These are phyloP conservation scores for Phoenoteleia sp. DNA, from an alignment of 2,888 invertebrate species.

Conservation along the genomic window DNA sequence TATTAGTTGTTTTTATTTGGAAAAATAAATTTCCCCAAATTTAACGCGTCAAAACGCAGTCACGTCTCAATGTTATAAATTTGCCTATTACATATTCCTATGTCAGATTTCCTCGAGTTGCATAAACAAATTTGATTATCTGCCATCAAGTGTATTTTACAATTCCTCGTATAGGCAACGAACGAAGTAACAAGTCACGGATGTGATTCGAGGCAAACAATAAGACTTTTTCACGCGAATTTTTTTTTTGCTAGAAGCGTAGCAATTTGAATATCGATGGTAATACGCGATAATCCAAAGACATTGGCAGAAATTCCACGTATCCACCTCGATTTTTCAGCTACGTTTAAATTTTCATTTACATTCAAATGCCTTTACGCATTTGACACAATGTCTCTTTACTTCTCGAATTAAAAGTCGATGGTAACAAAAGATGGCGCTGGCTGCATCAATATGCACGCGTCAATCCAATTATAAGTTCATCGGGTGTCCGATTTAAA, in stretches of 20 bases:
- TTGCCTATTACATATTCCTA: too few species aligned
- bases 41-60: too few species aligned
- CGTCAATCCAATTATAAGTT: conserved; percentile 66
- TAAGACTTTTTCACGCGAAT: conserved; percentile 5
- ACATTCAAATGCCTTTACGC: conserved; percentile 47
- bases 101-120: too few species aligned
- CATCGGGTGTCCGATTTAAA: conserved; percentile 39
- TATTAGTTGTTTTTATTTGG: too few species aligned
- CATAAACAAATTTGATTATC: too few species aligned
- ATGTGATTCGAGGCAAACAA: too few species aligned
- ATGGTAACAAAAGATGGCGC: conserved; percentile 48
- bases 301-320: conserved; percentile 34
- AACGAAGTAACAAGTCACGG: too few species aligned
- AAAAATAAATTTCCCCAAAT: too few species aligned
- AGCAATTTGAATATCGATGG: background rate
- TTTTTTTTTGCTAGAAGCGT: conserved; percentile 32
- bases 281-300: conserved; percentile 42
- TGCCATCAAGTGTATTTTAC: too few species aligned
- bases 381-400: conserved; percentile 42
- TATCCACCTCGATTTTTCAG: conserved; percentile 39
- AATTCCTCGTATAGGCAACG: too few species aligned
- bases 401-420: conserved; percentile 45
- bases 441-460: conserved; percentile 50
- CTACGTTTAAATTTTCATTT: conserved; percentile 53
- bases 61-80: too few species aligned